These are phyloP conservation scores for Cryptus viduatorius DNA, from an alignment of 2,888 invertebrate species.

Conservation along the genomic window DNA sequence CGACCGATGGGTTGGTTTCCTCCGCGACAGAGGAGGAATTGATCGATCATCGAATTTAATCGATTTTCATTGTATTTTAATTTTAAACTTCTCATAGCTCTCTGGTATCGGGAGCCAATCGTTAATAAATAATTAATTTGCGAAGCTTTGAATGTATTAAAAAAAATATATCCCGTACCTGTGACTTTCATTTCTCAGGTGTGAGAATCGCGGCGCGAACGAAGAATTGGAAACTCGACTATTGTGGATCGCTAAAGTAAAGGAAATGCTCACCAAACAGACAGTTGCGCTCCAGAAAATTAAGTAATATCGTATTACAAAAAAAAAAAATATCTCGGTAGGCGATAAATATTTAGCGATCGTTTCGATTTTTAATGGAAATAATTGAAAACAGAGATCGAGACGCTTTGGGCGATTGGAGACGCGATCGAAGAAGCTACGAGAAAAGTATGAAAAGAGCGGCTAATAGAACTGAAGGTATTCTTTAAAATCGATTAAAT, in stretches of 20 bases:
- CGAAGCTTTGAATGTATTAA: slow-evolving; percentile 9
- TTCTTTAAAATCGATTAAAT: slow-evolving; percentile 2
- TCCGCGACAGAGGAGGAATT: slow-evolving; percentile 37
- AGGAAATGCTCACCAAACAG: slow-evolving; percentile 86
- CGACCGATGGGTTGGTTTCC: slow-evolving; percentile 65
- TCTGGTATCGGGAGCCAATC: not conserved
- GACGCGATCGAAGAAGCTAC: slow-evolving; percentile 84
- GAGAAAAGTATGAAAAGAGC: slow-evolving; percentile 76
- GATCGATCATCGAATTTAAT: slow-evolving; percentile 9
- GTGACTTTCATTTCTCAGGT: slow-evolving; percentile 71
- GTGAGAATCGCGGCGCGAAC: slow-evolving; percentile 70
- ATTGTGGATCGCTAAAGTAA: slow-evolving; percentile 87
- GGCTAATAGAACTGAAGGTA: slow-evolving; percentile 79
- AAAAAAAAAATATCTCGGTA: not conserved
- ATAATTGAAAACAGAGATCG: slow-evolving; percentile 75
- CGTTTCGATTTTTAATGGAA: not conserved
- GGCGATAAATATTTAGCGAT: not conserved
- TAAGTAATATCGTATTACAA: slow-evolving; percentile 85
- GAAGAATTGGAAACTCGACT: slow-evolving; percentile 69
- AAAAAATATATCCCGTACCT: slow-evolving; percentile 14
- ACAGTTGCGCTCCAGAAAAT: slow-evolving; percentile 87
- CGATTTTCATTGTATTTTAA: slow-evolving; percentile 43
- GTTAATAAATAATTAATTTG: slow-evolving; percentile 37
- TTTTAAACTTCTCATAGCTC: slow-evolving; percentile 6
- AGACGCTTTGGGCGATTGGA: slow-evolving; percentile 87